Percentiles rank a stretch among this genome's conserved stretches.
Evolutionary conservation across 2,113 vertebrate species (phyloP).

Genomic region (Coregonus clupeaformis): DNA sequence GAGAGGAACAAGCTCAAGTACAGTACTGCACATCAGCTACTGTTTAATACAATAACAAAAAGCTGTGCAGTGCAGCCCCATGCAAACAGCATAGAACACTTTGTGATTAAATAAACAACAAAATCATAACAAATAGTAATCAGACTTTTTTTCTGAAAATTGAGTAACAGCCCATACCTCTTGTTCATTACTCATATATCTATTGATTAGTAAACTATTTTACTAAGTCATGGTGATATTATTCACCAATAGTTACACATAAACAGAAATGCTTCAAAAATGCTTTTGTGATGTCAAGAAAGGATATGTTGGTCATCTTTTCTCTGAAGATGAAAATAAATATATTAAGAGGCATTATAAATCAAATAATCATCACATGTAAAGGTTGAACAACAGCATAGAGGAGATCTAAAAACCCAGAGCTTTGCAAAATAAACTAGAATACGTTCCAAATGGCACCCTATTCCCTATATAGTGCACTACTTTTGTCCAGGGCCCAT

Average conservation of each 20-base stretch:
- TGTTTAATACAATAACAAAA: background rate
- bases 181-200: background rate
- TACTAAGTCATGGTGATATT: conserved; percentile 24
- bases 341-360: background rate
- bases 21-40: background rate
- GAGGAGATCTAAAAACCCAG: conserved; percentile 15
- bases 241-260: conserved; percentile 9
- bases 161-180: background rate
- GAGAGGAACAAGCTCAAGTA: no score
- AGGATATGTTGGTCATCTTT: background rate
- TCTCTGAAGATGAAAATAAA: background rate
- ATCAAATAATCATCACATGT: background rate
- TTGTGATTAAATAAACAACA: no score
- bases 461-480: no score
- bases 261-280: conserved; percentile 38
- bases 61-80: no score
- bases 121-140: no score
- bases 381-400: conserved; percentile 43
- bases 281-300: conserved; percentile 25
- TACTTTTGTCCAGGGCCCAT: no score
- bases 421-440: conserved; percentile 19
- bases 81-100: no score
- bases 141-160: background rate
- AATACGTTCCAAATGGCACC: no score
- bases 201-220: conserved; percentile 13